Percentiles rank a stretch among this genome's conserved stretches.
Conservation (phyloP, 2,113 vertebrate genomes). For the Amblyopsis rosae region DNA sequence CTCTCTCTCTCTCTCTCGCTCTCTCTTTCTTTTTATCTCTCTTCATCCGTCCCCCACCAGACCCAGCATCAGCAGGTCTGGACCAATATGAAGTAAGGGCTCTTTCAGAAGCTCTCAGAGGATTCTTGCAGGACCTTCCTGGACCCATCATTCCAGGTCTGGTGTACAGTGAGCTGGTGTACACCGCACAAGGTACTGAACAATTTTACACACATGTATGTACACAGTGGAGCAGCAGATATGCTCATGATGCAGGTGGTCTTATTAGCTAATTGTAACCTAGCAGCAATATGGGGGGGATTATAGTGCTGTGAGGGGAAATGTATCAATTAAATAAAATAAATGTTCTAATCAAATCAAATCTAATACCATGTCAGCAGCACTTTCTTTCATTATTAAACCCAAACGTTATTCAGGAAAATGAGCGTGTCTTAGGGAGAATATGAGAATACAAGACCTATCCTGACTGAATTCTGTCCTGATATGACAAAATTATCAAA, state of each 20-base stretch:
- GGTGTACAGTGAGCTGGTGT: constrained; percentile 80
- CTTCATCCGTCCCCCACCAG: constrained; percentile 29
- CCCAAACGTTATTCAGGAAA: too few species aligned
- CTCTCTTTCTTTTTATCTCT: constrained; percentile 5
- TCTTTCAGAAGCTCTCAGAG: constrained; percentile 73
- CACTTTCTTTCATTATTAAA: too few species aligned
- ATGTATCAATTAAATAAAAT: too few species aligned
- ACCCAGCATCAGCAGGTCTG: constrained; percentile 69
- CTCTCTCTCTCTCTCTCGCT: constrained; percentile 2
- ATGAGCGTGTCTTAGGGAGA: too few species aligned
- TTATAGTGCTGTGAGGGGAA: too few species aligned
- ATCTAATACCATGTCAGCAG: too few species aligned
- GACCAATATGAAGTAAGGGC: constrained; percentile 73
- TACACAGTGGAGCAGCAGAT: neutral
- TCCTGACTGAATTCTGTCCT: too few species aligned
- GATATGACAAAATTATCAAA: too few species aligned
- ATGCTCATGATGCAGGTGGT: too few species aligned
- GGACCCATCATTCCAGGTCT: constrained; percentile 72
- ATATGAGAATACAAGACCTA: too few species aligned
- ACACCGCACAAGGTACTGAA: constrained; percentile 81
- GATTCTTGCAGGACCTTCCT: constrained; percentile 79
- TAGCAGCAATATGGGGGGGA: neutral
- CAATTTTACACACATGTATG: neutral
- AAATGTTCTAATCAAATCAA: too few species aligned
- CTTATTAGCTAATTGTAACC: neutral